phyloP scores from a whole-genome alignment of 2,797 vertebrate genomes.

The Tamandua tetradactyla region DNA sequence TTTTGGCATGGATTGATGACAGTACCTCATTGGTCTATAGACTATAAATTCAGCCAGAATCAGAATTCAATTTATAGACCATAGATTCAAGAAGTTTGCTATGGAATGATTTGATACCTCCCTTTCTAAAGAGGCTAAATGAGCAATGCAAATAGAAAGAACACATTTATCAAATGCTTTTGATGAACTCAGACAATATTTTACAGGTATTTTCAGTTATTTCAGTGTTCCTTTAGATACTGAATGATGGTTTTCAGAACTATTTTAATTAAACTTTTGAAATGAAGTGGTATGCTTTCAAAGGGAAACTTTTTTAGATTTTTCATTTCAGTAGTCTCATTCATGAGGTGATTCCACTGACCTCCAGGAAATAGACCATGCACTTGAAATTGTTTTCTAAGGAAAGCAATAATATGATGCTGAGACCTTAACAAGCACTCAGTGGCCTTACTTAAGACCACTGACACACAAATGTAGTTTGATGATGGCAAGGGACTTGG shows the following conservation, averaged over 20 bases:
- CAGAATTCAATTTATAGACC: no score
- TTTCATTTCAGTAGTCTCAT: not conserved
- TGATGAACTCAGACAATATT: not conserved
- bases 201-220: not conserved
- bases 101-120: not conserved
- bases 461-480: not conserved
- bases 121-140: not conserved
- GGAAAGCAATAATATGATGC: not conserved
- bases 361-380: not conserved
- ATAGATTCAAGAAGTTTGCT: no score
- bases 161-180: not conserved
- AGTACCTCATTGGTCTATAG: not conserved
- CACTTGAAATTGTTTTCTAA: not conserved
- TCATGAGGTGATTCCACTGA: not conserved
- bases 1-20: not conserved
- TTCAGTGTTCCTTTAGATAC: not conserved
- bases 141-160: not conserved
- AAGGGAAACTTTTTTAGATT: no score
- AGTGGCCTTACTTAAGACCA: not conserved
- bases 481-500: not conserved
- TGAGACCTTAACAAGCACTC: not conserved
- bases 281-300: not conserved
- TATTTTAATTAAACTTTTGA: not conserved
- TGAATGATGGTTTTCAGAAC: not conserved
- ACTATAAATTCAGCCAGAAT: not conserved